Percentiles rank a stretch among this genome's conserved stretches.
Conservation (phyloP, 2,797 vertebrate species). For the Darevskia nairensis region DNA sequence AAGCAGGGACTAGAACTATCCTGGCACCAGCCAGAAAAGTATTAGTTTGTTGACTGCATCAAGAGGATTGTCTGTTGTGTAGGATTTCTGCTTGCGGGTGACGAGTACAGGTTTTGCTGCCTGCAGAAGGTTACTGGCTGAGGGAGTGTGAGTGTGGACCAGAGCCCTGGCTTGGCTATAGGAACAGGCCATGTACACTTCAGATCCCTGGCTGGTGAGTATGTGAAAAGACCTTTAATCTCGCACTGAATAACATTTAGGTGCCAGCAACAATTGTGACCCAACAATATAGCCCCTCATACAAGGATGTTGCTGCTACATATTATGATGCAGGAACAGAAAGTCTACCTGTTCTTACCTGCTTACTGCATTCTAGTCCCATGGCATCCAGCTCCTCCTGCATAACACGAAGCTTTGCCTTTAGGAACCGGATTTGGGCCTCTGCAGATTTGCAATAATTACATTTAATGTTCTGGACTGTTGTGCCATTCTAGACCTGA, state of each 20-base stretch:
- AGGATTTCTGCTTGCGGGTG: too few relatives aligned
- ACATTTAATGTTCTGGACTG: not conserved
- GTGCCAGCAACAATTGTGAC: not conserved
- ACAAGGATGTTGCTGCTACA: not conserved
- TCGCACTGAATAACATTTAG: not conserved
- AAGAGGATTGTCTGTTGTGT: too few relatives aligned
- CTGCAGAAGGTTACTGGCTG: too few relatives aligned
- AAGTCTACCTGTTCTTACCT: slow-evolving; percentile 76
- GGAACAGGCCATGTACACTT: not conserved
- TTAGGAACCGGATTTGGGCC: slow-evolving; percentile 89
- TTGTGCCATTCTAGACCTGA: not conserved
- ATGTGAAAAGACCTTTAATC: not conserved
- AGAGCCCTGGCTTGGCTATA: too few relatives aligned
- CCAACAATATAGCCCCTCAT: not conserved
- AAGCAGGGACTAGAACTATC: too few relatives aligned
- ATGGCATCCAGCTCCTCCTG: slow-evolving; percentile 90
- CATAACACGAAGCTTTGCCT: slow-evolving; percentile 89
- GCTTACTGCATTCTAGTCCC: slow-evolving; percentile 86
- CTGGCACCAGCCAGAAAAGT: too few relatives aligned
- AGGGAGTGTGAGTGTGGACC: too few relatives aligned
- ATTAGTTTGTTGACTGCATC: too few relatives aligned
- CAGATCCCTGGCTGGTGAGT: not conserved
- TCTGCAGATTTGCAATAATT: slow-evolving; percentile 76
- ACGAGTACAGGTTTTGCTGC: too few relatives aligned
- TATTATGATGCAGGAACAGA: not conserved